Conservation (phyloP, 1,140 invertebrate genomes). For the Trichoplusia ni region DNA sequence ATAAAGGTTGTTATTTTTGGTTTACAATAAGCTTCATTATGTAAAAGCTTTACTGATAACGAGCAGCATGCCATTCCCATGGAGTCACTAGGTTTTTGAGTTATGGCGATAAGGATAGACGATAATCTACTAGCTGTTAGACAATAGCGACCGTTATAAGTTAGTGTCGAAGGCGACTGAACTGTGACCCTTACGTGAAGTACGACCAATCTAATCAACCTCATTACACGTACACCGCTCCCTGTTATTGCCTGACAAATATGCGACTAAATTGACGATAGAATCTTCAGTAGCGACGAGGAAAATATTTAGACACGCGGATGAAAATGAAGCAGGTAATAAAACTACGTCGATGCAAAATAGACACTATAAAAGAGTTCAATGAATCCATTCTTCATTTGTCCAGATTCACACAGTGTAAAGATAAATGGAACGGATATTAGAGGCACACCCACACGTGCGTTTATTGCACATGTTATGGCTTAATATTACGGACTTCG, state of each 20-base stretch:
- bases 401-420: constrained; percentile 43
- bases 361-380: constrained; percentile 39
- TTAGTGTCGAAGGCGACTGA: constrained; percentile 25
- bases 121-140: constrained; percentile 12
- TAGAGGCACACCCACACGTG: constrained; percentile 48
- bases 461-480: constrained; percentile 52
- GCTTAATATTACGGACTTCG: constrained; percentile 38
- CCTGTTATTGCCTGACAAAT: constrained; percentile 19
- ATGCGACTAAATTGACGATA: background rate
- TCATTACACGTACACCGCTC: constrained; percentile 32
- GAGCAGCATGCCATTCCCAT: constrained; percentile 12
- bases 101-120: constrained; percentile 2
- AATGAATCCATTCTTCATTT: constrained; percentile 43
- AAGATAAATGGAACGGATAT: constrained; percentile 60
- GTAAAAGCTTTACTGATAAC: background rate
- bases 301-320: background rate
- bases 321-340: background rate
- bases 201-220: constrained; percentile 38
- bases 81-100: constrained; percentile 14
- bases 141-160: constrained; percentile 21
- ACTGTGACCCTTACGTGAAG: constrained; percentile 31
- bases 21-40: background rate
- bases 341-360: constrained; percentile 20
- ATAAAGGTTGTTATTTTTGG: background rate
- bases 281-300: background rate